These are phyloP conservation scores for Cyprinodon diabolis DNA, from an alignment of 2,797 vertebrate genomes.

Conservation along the genomic window DNA sequence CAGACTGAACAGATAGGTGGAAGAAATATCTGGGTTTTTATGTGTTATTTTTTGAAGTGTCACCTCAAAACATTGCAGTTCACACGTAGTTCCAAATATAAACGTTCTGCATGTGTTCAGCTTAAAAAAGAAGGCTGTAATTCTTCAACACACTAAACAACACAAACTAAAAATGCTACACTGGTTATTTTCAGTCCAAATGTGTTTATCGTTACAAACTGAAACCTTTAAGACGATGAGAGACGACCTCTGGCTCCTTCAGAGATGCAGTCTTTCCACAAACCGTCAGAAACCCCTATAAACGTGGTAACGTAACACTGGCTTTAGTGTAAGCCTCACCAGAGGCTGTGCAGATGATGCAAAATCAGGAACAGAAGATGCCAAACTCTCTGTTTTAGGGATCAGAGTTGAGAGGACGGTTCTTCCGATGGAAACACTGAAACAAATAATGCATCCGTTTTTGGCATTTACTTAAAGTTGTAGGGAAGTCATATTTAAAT, in stretches of 20 bases:
- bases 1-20: background rate
- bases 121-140: background rate
- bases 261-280: background rate
- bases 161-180: background rate
- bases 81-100: background rate
- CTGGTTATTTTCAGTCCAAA: background rate
- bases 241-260: background rate
- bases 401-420: conserved; percentile 33
- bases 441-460: no score
- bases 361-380: background rate
- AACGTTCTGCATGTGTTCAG: background rate
- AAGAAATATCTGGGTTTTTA: background rate
- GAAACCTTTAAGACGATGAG: background rate
- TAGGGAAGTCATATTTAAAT: no score
- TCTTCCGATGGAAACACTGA: background rate
- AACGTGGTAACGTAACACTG: conserved; percentile 19
- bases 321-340: conserved; percentile 6
- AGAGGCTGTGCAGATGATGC: conserved; percentile 18
- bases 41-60: background rate
- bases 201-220: background rate
- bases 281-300: background rate
- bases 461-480: no score
- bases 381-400: conserved; percentile 11
- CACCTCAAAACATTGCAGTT: background rate
- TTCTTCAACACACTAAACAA: background rate